Evolutionary conservation across 1,140 invertebrate genomes (phyloP).

Genomic region (Asbolus verrucosus): DNA sequence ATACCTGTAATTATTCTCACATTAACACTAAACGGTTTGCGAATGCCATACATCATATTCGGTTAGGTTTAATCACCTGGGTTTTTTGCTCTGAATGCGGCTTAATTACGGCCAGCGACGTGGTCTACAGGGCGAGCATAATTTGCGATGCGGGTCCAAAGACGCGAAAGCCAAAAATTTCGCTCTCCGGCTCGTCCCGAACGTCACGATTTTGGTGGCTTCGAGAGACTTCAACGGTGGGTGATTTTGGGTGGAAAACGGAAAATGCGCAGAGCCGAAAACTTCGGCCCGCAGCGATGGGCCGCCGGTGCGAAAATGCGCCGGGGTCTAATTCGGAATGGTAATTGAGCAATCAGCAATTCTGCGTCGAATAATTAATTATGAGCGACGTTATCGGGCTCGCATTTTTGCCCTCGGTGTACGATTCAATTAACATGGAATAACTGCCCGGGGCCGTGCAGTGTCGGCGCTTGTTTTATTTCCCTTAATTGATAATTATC

Average conservation of each 20-base stretch:
- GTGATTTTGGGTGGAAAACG: neutral
- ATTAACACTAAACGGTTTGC: slow-evolving; percentile 48
- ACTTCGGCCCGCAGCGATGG: neutral
- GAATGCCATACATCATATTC: slow-evolving; percentile 45
- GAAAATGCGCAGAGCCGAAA: neutral
- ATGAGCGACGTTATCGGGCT: slow-evolving; percentile 47
- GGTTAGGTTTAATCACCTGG: slow-evolving; percentile 24
- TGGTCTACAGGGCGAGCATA: neutral
- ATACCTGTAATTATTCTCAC: slow-evolving; percentile 50
- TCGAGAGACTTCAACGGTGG: too few species aligned
- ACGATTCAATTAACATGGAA: slow-evolving; percentile 54
- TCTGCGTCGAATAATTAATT: slow-evolving; percentile 50
- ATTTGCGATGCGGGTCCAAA: too few species aligned
- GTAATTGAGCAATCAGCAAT: slow-evolving; percentile 39
- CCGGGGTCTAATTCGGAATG: slow-evolving; percentile 26
- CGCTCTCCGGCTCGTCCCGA: too few species aligned
- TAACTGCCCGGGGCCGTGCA: slow-evolving; percentile 40
- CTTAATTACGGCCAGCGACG: slow-evolving; percentile 7
- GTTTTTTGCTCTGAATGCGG: slow-evolving; percentile 24
- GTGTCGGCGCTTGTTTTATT: slow-evolving; percentile 52
- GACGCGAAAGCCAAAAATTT: too few species aligned
- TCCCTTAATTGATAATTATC: slow-evolving; percentile 58
- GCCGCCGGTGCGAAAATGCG: neutral
- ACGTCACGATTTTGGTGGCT: too few species aligned
- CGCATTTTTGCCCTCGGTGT: slow-evolving; percentile 42